These are phyloP conservation scores for Hyphantria cunea DNA, from an alignment of 1,140 invertebrate genomes.

Conservation along the genomic window DNA sequence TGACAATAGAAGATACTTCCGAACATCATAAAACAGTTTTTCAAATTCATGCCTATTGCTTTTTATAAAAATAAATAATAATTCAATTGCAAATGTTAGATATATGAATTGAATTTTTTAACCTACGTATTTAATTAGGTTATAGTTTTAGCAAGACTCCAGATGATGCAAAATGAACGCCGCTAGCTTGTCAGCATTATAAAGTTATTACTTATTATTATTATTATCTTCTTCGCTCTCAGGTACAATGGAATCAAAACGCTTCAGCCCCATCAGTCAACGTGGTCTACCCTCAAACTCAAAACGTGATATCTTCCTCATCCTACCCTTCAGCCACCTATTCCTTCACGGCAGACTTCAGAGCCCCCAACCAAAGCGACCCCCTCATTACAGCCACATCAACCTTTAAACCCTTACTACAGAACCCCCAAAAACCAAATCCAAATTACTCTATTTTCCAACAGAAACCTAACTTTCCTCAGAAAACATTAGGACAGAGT, in stretches of 20 bases:
- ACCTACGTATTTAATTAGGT: too few relatives aligned
- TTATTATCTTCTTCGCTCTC: background rate
- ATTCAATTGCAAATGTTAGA: too few relatives aligned
- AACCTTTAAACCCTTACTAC: constrained; percentile 75
- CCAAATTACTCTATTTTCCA: constrained; percentile 65
- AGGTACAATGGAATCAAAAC: constrained; percentile 87
- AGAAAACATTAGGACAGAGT: constrained; percentile 51
- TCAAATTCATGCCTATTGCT: too few relatives aligned
- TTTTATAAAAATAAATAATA: too few relatives aligned
- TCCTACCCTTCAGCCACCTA: constrained; percentile 85
- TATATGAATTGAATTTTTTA: too few relatives aligned
- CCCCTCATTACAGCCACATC: constrained; percentile 76
- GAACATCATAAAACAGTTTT: too few relatives aligned
- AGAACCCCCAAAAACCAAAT: constrained; percentile 67
- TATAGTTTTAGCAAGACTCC: too few relatives aligned
- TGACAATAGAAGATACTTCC: too few relatives aligned
- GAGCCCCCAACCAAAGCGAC: constrained; percentile 82
- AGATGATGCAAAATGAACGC: too few relatives aligned
- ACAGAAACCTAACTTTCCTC: constrained; percentile 61
- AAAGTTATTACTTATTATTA: too few relatives aligned
- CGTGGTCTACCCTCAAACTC: constrained; percentile 83
- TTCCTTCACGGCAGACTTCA: constrained; percentile 90
- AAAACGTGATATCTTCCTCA: constrained; percentile 83
- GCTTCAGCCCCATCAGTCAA: constrained; percentile 81
- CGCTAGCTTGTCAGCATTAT: too few relatives aligned